Evolutionary conservation across 2,888 invertebrate species (phyloP).

Genomic region (Nemoura dubitans): DNA sequence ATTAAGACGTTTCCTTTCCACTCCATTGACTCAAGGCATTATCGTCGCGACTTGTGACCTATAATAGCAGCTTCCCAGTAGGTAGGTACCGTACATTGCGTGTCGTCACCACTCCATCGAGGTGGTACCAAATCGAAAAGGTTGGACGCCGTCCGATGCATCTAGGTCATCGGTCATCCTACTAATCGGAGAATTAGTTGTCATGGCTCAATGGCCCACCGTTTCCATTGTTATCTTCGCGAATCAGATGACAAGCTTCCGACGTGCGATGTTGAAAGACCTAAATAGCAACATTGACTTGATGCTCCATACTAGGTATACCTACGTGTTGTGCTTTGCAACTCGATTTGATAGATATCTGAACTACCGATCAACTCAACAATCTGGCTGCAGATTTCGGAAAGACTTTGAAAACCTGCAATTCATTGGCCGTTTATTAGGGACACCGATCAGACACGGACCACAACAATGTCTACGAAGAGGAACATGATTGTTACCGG

Average conservation of each 20-base stretch:
- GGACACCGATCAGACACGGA: no score
- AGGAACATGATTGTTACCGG: no score
- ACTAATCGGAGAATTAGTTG: background rate
- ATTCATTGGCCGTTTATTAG: no score
- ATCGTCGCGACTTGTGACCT: background rate
- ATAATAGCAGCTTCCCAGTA: background rate
- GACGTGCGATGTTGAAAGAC: background rate
- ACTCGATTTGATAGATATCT: no score
- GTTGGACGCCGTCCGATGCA: background rate
- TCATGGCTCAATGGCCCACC: background rate
- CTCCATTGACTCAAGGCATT: background rate
- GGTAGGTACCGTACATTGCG: background rate
- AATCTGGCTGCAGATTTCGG: no score
- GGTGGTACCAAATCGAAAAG: background rate
- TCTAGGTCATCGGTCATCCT: slow-evolving; percentile 3
- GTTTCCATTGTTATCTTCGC: background rate
- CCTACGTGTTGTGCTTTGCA: no score
- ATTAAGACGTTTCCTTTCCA: background rate
- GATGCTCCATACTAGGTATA: no score
- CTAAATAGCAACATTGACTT: background rate
- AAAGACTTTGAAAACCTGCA: no score
- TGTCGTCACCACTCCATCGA: background rate
- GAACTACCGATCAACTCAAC: no score
- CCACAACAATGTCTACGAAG: no score
- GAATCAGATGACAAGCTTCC: background rate